Percentiles rank a stretch among this genome's conserved stretches.
phyloP scores from a whole-genome alignment of 1,140 invertebrate genomes.

The Heliothis virescens region DNA sequence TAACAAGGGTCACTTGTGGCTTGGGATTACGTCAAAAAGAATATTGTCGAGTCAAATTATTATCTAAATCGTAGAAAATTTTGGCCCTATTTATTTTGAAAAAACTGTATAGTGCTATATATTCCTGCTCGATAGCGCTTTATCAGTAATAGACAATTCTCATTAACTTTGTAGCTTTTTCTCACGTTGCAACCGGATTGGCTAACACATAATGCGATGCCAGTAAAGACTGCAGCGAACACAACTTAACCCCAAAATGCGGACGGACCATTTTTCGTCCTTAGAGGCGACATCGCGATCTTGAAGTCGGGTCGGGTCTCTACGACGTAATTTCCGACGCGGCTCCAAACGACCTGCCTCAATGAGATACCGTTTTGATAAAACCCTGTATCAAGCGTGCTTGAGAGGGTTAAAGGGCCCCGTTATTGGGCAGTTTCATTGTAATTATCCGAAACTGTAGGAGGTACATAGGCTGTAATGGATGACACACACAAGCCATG shows the following conservation, averaged over 20 bases:
- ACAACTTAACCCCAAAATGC: conserved; percentile 52
- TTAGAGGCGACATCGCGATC: conserved; percentile 16
- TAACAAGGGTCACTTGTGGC: too few species aligned
- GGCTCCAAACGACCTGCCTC: conserved; percentile 57
- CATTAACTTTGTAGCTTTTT: too few species aligned
- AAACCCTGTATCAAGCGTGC: conserved; percentile 53
- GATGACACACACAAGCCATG: conserved; percentile 13
- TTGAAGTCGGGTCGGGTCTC: conserved; percentile 24
- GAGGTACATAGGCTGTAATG: conserved; percentile 6
- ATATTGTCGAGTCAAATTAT: too few species aligned
- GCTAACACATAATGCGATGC: neutral
- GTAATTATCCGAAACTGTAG: conserved; percentile 44
- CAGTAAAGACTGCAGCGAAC: conserved; percentile 4
- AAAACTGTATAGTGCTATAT: too few species aligned
- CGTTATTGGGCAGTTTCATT: conserved; percentile 50
- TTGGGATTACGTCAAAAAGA: too few species aligned
- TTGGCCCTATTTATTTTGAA: too few species aligned
- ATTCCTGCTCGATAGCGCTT: too few species aligned
- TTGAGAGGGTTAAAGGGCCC: conserved; percentile 51
- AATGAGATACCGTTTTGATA: conserved; percentile 61
- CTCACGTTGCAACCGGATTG: too few species aligned
- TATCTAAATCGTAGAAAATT: too few species aligned
- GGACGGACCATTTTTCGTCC: conserved; percentile 48
- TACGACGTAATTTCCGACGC: conserved; percentile 59
- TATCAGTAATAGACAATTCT: too few species aligned